Conservation (phyloP, 1,140 invertebrate species). For the Maniola jurtina region DNA sequence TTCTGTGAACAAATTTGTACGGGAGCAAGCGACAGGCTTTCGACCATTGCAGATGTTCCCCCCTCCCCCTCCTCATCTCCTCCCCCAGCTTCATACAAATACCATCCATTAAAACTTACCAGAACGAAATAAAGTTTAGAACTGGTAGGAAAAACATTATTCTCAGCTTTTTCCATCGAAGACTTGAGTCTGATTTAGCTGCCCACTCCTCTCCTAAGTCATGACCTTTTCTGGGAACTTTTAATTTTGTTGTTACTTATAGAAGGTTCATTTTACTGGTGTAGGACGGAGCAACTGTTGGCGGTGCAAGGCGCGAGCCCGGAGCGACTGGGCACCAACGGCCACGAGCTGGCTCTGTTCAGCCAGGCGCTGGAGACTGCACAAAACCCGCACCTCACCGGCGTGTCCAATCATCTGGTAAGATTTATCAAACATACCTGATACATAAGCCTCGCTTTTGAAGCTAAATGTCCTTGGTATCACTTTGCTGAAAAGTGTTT, state of each 20-base stretch:
- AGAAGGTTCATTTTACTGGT: slow-evolving; percentile 40
- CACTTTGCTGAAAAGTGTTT: no score
- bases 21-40: no score
- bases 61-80: no score
- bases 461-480: no score
- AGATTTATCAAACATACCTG: slow-evolving; percentile 5
- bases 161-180: no score
- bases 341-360: slow-evolving; percentile 83
- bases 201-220: no score
- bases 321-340: slow-evolving; percentile 69
- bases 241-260: slow-evolving; percentile 25
- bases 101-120: no score
- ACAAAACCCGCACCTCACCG: slow-evolving; percentile 60
- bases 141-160: no score
- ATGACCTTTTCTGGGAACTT: neutral
- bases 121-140: no score
- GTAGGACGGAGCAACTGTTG: slow-evolving; percentile 69
- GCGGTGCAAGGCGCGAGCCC: slow-evolving; percentile 64
- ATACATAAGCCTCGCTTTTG: neutral
- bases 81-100: no score
- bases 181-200: no score
- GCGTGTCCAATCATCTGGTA: slow-evolving; percentile 68
- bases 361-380: slow-evolving; percentile 86
- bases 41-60: no score
- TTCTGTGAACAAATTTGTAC: slow-evolving; percentile 3